These are phyloP conservation scores for Polylopha cassiicola DNA, from an alignment of 2,888 invertebrate genomes.

Conservation along the genomic window DNA sequence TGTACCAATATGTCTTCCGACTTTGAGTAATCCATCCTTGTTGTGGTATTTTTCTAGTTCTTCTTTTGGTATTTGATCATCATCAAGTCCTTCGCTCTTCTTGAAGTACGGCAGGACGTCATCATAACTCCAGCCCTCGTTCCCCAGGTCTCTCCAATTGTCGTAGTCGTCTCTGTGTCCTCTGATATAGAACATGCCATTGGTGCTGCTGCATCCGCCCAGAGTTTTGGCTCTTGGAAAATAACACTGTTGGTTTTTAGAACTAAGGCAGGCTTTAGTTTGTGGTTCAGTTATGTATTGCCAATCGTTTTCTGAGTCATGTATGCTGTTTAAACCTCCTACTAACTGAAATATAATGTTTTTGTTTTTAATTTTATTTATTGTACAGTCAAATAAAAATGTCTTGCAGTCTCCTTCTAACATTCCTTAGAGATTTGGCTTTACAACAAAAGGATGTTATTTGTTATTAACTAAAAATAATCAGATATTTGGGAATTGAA, in stretches of 20 bases:
- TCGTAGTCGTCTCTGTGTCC: constrained; percentile 77
- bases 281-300: constrained; percentile 88
- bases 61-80: constrained; percentile 5
- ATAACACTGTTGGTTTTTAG: constrained; percentile 64
- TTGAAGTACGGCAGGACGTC: constrained; percentile 77
- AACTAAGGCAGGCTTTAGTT: constrained; percentile 82
- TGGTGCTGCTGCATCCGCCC: constrained; percentile 79
- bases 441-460: too few species aligned
- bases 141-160: constrained; percentile 62
- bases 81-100: constrained; percentile 22
- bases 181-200: constrained; percentile 78
- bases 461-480: too few species aligned
- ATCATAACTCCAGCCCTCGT: constrained; percentile 79
- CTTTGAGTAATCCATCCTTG: constrained; percentile 48
- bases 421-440: too few species aligned
- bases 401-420: too few species aligned
- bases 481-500: too few species aligned
- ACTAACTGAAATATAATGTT: constrained; percentile 22
- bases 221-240: constrained; percentile 80
- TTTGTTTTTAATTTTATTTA: background rate
- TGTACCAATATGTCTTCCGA: constrained; percentile 43
- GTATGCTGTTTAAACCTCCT: constrained; percentile 22
- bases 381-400: too few species aligned
- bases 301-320: constrained; percentile 79
- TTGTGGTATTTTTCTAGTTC: constrained; percentile 27